Percentiles rank a stretch among this genome's conserved stretches.
Conservation (phyloP, 2,113 vertebrate genomes). For the Trogon surrucura region DNA sequence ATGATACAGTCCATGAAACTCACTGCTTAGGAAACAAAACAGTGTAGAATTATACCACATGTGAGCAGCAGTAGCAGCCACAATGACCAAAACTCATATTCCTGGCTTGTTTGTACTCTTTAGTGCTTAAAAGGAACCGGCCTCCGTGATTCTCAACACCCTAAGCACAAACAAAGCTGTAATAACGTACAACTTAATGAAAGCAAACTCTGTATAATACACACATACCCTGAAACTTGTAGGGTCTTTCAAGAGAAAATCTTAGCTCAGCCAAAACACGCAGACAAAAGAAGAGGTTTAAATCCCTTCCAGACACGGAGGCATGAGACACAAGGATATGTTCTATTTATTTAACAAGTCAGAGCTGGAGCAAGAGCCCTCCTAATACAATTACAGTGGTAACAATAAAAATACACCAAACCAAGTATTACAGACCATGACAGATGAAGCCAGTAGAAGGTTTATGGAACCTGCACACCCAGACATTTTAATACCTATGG, state of each 20-base stretch:
- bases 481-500: conserved; percentile 65
- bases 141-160: conserved; percentile 1
- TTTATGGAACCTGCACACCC: conserved; percentile 50
- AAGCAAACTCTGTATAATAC: conserved; percentile 29
- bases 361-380: conserved; percentile 25
- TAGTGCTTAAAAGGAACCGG: background rate
- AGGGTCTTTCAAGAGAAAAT: conserved; percentile 56
- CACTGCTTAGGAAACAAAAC: conserved; percentile 11
- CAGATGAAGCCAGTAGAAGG: background rate
- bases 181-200: conserved; percentile 50
- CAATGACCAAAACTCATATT: background rate
- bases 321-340: conserved; percentile 48
- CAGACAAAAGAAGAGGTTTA: conserved; percentile 59
- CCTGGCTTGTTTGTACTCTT: background rate
- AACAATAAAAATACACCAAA: conserved; percentile 60
- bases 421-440: conserved; percentile 16
- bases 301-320: conserved; percentile 32
- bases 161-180: conserved; percentile 37
- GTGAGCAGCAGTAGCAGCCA: conserved; percentile 10
- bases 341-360: conserved; percentile 66
- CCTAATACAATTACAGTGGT: conserved; percentile 53
- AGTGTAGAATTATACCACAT: background rate
- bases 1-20: background rate
- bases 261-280: conserved; percentile 42
- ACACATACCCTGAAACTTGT: conserved; percentile 12